Evolutionary conservation across 2,888 invertebrate genomes (phyloP), one percentile per base, ranked within the genome.

Genomic region (Elegia similella): DNA sequence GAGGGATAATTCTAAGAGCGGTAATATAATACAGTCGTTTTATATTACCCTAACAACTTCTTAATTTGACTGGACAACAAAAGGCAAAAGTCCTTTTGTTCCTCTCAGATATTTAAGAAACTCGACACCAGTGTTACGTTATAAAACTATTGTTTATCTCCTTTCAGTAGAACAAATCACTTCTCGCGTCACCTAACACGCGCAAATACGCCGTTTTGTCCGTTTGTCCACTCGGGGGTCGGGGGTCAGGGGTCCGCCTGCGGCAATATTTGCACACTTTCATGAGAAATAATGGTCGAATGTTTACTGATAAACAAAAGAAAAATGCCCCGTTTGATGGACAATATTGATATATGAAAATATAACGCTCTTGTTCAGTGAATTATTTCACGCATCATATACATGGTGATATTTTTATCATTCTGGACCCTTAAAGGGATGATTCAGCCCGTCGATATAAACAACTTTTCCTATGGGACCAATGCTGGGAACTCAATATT

Each of bases 201-300:
- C 34, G 34, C 50, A 50, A 50, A 50, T 50, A 50, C 32, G 5
- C 5, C 23, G 23, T 23, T 23, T 23, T 23, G n/a, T 23, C 6
- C 34, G 12, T 34, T 12, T 50, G 50, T 50, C 50, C 50, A 34
- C 50, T 34, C 7, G 30, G 1, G 47, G 30, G 30, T 48, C 48
- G 15, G 5, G n/a, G n/a, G n/a, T n/a, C 10, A 10, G 34, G n/a
- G n/a, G 48, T 15, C 8, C 15, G 5, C 15, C 32, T 7, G 7
- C 6, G 17, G 50, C 16, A 38, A 50, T 50, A 50, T 50, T 50
- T 50, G 50, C 17, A 34, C 34, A 50, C 50, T 50, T 50, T 50
- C 34, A 48, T 50, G 50, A 50, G 50, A 50, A 50, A 50, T 50
- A 50, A 50, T 50, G 50, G 50, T 38, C 50, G 50, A 16, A 34